Percentiles rank a stretch among this genome's conserved stretches.
These are phyloP conservation scores for Pristionchus entomophagus DNA, from an alignment of 2,888 invertebrate species.

Conservation along the genomic window DNA sequence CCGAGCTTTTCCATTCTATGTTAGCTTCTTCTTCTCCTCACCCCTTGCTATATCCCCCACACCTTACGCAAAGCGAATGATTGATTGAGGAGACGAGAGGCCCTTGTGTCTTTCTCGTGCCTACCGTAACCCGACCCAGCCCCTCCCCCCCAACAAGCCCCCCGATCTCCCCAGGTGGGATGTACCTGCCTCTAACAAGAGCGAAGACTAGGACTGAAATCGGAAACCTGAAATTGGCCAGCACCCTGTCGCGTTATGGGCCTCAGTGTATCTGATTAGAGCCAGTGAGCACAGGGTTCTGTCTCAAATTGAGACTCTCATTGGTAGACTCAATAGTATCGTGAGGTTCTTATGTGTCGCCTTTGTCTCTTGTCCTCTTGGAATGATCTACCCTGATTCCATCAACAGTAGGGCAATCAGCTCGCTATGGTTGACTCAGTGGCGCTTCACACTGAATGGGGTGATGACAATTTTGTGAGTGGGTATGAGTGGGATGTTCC, in stretches of 20 bases:
- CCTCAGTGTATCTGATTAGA: slow-evolving; percentile 1
- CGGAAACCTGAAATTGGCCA: slow-evolving; percentile 10
- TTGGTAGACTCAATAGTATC: background rate
- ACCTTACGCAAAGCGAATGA: slow-evolving; percentile 40
- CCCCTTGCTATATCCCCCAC: background rate
- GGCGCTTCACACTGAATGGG: background rate
- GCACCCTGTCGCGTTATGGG: slow-evolving; percentile 16
- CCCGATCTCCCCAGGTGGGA: slow-evolving; percentile 34
- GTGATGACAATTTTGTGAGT: background rate
- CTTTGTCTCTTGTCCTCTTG: too few species aligned
- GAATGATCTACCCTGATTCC: too few species aligned
- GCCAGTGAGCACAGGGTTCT: background rate
- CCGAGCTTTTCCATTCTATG: background rate
- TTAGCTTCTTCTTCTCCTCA: too few species aligned
- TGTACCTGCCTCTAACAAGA: background rate
- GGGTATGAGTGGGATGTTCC: too few species aligned
- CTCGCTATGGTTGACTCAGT: too few species aligned
- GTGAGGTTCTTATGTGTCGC: background rate
- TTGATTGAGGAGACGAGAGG: background rate
- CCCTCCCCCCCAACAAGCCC: background rate
- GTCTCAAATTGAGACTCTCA: background rate
- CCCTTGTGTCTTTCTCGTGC: background rate
- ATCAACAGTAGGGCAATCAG: too few species aligned
- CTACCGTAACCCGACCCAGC: slow-evolving; percentile 36
- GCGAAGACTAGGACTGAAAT: slow-evolving; percentile 6